Evolutionary conservation across 1,140 invertebrate species (phyloP), one percentile per base, ranked within the genome.

Genomic region (Pollicipes pollicipes): DNA sequence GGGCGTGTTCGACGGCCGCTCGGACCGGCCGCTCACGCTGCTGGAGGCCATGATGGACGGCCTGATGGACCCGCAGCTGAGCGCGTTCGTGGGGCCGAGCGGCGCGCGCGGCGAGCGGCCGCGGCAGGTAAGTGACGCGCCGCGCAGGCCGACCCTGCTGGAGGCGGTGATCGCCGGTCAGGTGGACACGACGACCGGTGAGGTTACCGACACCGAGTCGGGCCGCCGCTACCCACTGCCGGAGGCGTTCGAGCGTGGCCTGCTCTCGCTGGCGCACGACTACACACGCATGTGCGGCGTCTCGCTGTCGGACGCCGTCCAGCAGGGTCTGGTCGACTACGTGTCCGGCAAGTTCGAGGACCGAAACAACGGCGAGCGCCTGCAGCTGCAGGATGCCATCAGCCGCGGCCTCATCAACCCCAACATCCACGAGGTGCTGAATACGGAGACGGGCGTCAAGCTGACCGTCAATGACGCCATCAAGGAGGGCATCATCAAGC

Each of bases 401-500:
- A 82, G 86, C 76, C 85, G 85, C 75, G 86, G 87, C 76, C 79
- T 95, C 31, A 82, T 96, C 45, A 87, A 91, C 76, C 82, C 88
- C 26, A 83, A 87, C 76, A 76, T 89, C 29, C 84, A 87, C 69
- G 91, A 95, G 83, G 82, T 95, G 45, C 88, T 93, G 70, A 88
- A 94, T 80, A 84, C 88, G 37, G 84, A 86, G 76, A 84, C 83
- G 66, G 88, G 90, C 74, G 83, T 82, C 58, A 90, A 93, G 81
- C 81, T 97, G 21, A 92, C 90, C 10, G 82, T 96, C 35, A 80
- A 84, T 64, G 84, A 92, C 78, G 93, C 94, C 13, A 81, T 96
- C 67, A 80, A 87, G 32, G 82, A 81, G 75, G 88, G 89, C 69
- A 84, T 95, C 30, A 82, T 96, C 30, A 88, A 91, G 81, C 82